phyloP scores from a whole-genome alignment of 64 coral and sea anemone genomes.

The Exaiptasia diaphana region DNA sequence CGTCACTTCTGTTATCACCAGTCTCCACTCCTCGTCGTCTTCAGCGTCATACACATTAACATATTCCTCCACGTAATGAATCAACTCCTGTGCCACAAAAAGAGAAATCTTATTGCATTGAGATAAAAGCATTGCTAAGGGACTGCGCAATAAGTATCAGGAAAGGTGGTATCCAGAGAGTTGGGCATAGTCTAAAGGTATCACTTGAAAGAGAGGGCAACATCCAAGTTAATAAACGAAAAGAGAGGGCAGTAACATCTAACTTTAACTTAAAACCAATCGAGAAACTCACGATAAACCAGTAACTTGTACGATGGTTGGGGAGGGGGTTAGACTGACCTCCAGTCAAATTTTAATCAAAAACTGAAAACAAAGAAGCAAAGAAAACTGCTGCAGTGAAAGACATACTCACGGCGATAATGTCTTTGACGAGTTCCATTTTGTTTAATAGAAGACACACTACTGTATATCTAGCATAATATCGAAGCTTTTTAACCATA shows the following conservation, averaged over 20 bases:
- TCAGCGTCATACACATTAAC: constrained; percentile 75
- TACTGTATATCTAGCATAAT: constrained; percentile 92
- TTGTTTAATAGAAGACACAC: constrained; percentile 92
- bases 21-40: constrained; percentile 98
- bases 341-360: no score
- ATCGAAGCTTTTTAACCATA: constrained; percentile 96
- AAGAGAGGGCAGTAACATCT: no score
- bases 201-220: no score
- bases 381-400: not conserved
- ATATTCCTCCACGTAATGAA: constrained; percentile 92
- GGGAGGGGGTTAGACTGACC: no score
- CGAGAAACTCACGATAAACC: no score
- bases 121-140: not conserved
- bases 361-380: not conserved
- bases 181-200: no score
- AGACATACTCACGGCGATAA: constrained; percentile 50
- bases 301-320: no score
- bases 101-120: not conserved
- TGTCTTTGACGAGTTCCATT: constrained; percentile 91
- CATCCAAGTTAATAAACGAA: no score
- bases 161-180: not conserved
- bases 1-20: constrained; percentile 94
- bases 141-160: no score
- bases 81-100: constrained; percentile 61
- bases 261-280: no score